Evolutionary conservation across 2,888 invertebrate genomes (phyloP).

Genomic region (Clistopyga incitator): DNA sequence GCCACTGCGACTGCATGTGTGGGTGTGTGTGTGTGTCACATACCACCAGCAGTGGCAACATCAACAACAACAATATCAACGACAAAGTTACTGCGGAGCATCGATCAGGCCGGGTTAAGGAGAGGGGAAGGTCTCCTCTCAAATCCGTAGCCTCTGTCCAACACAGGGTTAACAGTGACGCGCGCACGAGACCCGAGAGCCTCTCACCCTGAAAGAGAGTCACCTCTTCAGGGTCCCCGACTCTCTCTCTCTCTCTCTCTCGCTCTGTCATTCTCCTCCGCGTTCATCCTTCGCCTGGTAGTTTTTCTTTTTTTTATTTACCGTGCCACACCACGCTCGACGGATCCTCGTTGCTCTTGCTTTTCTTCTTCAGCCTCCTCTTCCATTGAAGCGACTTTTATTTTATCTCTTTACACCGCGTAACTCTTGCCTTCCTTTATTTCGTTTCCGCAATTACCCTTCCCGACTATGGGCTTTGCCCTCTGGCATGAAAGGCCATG

Average conservation of each 20-base stretch:
- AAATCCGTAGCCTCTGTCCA: constrained; percentile 62
- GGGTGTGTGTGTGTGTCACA: constrained; percentile 10
- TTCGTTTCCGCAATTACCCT: constrained; percentile 28
- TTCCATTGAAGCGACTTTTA: constrained; percentile 26
- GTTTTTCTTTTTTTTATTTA: constrained; percentile 35
- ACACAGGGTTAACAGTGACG: constrained; percentile 26
- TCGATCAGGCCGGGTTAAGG: constrained; percentile 71
- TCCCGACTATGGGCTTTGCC: neutral
- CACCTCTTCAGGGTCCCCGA: constrained; percentile 13
- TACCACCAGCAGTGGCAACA: neutral
- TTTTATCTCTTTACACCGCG: constrained; percentile 29
- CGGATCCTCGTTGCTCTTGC: constrained; percentile 28
- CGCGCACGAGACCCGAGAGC: constrained; percentile 32
- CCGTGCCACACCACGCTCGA: neutral
- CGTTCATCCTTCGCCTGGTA: constrained; percentile 38
- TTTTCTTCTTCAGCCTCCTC: constrained; percentile 25
- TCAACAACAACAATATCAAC: constrained; percentile 43
- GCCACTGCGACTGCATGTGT: neutral
- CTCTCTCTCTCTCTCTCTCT: constrained; percentile 47
- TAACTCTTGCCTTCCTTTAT: constrained; percentile 25
- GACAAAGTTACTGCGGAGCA: constrained; percentile 69
- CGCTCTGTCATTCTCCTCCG: constrained; percentile 24
- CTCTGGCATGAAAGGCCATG: neutral
- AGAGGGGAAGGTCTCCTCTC: constrained; percentile 41
- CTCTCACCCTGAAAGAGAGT: constrained; percentile 38